A percentile compares a stretch with the other conserved stretches of the same genome.
These are phyloP conservation scores for Armadillidium nasatum DNA, from an alignment of 1,140 invertebrate genomes.

Conservation along the genomic window DNA sequence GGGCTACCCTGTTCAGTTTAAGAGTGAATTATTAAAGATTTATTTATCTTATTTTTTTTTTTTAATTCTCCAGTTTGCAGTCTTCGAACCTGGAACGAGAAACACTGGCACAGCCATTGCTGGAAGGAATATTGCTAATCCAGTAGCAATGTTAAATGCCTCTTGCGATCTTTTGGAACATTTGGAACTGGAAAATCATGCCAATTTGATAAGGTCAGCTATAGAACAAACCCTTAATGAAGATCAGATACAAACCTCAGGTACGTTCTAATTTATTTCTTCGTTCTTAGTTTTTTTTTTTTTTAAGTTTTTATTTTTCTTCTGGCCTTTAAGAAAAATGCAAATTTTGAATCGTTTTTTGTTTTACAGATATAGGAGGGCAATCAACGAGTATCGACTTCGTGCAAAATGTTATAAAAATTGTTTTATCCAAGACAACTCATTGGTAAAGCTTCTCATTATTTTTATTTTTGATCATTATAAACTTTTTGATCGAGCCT, in stretches of 20 bases:
- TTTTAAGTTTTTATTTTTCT: no score
- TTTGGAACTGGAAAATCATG: conserved; percentile 76
- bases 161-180: conserved; percentile 88
- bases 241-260: conserved; percentile 71
- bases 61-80: conserved; percentile 66
- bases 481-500: no score
- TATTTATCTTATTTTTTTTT: conserved; percentile 28
- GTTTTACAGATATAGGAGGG: conserved; percentile 58
- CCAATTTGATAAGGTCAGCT: conserved; percentile 67
- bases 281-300: no score
- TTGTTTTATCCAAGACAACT: not conserved
- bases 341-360: not conserved
- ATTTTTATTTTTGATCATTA: not conserved
- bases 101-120: conserved; percentile 89
- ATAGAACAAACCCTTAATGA: conserved; percentile 76
- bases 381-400: conserved; percentile 58
- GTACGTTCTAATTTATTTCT: conserved; percentile 48
- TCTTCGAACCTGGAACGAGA: conserved; percentile 90
- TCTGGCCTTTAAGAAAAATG: not conserved
- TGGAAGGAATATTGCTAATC: conserved; percentile 95
- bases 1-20: not conserved
- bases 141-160: conserved; percentile 90
- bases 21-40: not conserved
- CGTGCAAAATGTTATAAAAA: conserved; percentile 57
- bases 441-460: not conserved